Percentiles rank a stretch among this genome's conserved stretches.
Conservation (phyloP, 2,113 vertebrate genomes). For the Diadophis punctatus region DNA sequence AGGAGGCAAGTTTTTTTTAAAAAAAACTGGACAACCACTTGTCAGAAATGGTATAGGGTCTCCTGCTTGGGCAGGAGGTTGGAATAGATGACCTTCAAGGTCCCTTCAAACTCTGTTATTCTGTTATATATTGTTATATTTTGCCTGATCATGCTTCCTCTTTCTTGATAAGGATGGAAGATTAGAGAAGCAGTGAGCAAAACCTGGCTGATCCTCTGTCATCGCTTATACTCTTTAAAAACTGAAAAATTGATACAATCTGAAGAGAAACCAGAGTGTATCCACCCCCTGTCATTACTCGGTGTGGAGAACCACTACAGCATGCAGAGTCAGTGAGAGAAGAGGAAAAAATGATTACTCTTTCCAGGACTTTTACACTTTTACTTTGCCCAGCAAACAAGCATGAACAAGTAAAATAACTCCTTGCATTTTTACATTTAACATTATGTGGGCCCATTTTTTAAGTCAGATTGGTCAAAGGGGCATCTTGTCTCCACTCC, state of each 20-base stretch:
- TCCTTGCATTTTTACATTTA: neutral
- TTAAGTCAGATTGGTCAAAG: neutral
- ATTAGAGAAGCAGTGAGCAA: neutral
- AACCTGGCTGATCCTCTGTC: neutral
- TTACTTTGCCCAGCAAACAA: neutral
- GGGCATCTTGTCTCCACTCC: neutral
- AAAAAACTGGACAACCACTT: neutral
- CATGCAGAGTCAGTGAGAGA: neutral
- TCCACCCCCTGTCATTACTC: neutral
- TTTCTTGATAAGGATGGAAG: neutral
- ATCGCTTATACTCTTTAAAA: neutral
- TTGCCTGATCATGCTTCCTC: neutral
- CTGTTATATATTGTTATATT: neutral
- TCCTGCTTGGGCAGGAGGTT: neutral
- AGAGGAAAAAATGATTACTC: neutral
- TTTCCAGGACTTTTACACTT: neutral
- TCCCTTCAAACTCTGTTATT: neutral
- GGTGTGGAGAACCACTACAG: neutral
- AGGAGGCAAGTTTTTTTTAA: neutral
- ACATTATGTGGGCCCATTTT: neutral
- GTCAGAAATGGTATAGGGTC: neutral
- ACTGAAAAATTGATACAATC: neutral
- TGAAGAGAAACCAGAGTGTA: neutral
- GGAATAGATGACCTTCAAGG: neutral
- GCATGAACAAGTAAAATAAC: neutral